Conservation (phyloP, 2,888 invertebrate species). For the Pristionchus arcanus region DNA sequence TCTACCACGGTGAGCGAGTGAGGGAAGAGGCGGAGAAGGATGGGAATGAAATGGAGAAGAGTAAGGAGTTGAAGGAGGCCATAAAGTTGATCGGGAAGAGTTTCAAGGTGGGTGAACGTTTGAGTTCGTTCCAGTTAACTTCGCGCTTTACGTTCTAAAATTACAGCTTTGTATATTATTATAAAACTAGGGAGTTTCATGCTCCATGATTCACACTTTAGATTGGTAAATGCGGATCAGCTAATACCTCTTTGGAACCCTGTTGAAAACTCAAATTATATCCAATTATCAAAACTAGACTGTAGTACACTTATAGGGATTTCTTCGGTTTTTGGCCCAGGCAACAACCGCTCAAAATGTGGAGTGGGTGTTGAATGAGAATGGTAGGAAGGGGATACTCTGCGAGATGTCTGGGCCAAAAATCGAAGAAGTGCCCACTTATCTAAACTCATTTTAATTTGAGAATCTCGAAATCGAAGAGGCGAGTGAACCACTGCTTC, state of each 20-base stretch:
- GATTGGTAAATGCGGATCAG: neutral
- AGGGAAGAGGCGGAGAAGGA: constrained; percentile 6
- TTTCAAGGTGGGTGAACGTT: neutral
- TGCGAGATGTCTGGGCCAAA: too few relatives aligned
- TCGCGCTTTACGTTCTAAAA: too few relatives aligned
- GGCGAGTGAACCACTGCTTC: neutral
- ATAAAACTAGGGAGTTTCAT: neutral
- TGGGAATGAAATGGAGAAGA: neutral
- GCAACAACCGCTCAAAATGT: too few relatives aligned
- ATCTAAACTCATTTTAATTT: neutral
- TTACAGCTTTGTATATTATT: neutral
- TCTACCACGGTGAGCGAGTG: constrained; percentile 25
- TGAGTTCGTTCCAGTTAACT: too few relatives aligned
- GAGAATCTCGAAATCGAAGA: constrained; percentile 28
- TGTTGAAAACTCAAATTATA: neutral
- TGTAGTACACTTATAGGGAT: neutral
- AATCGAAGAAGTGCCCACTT: too few relatives aligned
- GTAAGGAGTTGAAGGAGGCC: neutral
- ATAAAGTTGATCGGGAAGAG: constrained; percentile 16
- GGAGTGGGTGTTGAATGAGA: too few relatives aligned
- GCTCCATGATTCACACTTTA: neutral
- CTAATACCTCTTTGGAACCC: neutral
- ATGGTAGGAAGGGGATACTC: too few relatives aligned
- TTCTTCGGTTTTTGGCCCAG: neutral
- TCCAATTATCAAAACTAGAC: neutral